Evolutionary conservation across 2,888 invertebrate genomes (phyloP).

Genomic region (Dichetophora obliterata): DNA sequence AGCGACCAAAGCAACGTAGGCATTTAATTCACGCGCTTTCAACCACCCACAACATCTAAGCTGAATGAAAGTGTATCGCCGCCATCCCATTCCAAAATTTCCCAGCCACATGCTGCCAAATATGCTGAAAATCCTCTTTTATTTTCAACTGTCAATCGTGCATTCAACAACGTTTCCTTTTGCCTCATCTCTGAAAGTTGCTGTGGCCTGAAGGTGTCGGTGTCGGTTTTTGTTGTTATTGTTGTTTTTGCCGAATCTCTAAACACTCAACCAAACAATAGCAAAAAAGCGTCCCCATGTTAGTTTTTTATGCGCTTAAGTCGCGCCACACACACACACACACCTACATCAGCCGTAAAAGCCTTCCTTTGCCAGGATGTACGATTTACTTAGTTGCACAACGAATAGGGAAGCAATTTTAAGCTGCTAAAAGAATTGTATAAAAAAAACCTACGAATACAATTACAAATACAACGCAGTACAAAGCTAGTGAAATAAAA

Average conservation of each 20-base stretch:
- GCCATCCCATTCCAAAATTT: neutral
- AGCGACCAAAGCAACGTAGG: neutral
- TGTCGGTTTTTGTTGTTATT: slow-evolving; percentile 27
- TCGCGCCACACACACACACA: slow-evolving; percentile 38
- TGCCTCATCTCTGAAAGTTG: neutral
- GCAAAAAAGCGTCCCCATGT: neutral
- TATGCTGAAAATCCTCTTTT: slow-evolving; percentile 57
- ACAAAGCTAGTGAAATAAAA: slow-evolving; percentile 35
- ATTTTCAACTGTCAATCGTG: slow-evolving; percentile 65
- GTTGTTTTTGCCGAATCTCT: neutral
- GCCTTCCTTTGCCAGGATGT: slow-evolving; percentile 27
- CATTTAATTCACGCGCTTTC: slow-evolving; percentile 23
- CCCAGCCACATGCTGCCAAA: neutral
- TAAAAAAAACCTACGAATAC: neutral
- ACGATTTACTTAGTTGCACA: neutral
- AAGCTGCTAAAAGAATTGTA: slow-evolving; percentile 30
- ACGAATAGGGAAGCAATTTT: slow-evolving; percentile 4
- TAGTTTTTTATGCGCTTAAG: slow-evolving; percentile 37
- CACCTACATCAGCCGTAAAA: slow-evolving; percentile 50
- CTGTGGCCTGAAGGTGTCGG: slow-evolving; percentile 2
- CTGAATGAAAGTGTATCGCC: neutral
- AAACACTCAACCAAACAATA: neutral
- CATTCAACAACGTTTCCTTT: neutral
- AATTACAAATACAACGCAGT: neutral
- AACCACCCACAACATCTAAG: neutral